Evolutionary conservation across 2,888 invertebrate species (phyloP), one percentile per base, ranked within the genome.

Genomic region (Tiliacea aurago): DNA sequence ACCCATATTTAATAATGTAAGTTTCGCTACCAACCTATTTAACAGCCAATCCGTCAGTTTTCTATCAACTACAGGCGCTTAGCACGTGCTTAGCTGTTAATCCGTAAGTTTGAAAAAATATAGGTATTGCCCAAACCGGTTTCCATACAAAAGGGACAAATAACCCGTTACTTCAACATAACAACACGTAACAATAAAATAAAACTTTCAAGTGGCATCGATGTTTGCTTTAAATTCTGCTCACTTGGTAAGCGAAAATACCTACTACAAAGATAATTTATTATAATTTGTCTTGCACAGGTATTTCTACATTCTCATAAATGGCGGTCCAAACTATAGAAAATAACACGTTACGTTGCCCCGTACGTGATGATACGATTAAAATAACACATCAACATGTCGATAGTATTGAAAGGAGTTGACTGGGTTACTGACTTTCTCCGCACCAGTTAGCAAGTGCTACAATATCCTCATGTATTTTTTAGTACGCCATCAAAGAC

Each of bases 351-450:
- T 83, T 77, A 59, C 70, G 18, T 37, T 64, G 63, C 72, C 33
- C 37, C 53, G 70, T 83, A 74, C 86, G 80, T 80, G 86, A 79
- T 72, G 76, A 67, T 67, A 61, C 58, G 71, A 73, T 75, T 70
- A 76, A 79, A 83, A 73, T 76, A 74, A 66, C 63, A 78, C 70
- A 33, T 61, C 56, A 62, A 66, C 80, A 75, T 69, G 70, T 70
- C 66, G 63, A 81, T 63, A 72, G 23, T 49, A 79, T 66, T 68
- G 69, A 76, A 79, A 78, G 73, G 69, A 69, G 78, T 75, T 71
- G 75, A 83, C 81, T 80, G 61, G 83, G 75, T 79, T 83, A 71
- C 63, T 20, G 49, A 84, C 84, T 85, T 86, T 84, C 84, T 66
- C 84, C 72, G 73, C 41, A 76, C 84, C 51, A 68, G 84, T 70